Evolutionary conservation across 2,888 invertebrate genomes (phyloP).

Genomic region (Ptychoptera contaminata): DNA sequence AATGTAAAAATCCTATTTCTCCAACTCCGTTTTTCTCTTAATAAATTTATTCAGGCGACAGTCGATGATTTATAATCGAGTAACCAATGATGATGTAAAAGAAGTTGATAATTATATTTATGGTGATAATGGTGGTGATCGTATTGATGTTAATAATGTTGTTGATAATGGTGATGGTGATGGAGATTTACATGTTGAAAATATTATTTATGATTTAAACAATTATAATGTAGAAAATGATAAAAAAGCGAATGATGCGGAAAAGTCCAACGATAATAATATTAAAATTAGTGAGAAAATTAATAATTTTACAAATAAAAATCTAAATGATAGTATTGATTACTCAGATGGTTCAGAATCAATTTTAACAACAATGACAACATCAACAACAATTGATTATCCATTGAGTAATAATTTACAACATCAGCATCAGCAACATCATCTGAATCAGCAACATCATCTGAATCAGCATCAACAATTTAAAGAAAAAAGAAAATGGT

Average conservation of each 20-base stretch:
- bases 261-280: too few relatives aligned
- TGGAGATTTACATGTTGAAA: too few relatives aligned
- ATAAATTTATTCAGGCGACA: too few relatives aligned
- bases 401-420: conserved; percentile 10
- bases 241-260: too few relatives aligned
- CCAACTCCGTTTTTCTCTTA: too few relatives aligned
- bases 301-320: neutral
- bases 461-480: conserved; percentile 18
- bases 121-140: neutral
- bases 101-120: neutral
- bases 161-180: neutral
- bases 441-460: conserved; percentile 16
- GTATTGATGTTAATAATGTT: neutral
- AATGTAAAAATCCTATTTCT: too few relatives aligned
- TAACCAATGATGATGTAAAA: conserved; percentile 22
- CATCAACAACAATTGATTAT: conserved; percentile 16
- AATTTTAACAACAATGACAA: conserved; percentile 18
- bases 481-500: neutral
- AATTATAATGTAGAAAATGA: too few relatives aligned
- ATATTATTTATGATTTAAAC: too few relatives aligned
- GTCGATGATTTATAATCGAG: too few relatives aligned
- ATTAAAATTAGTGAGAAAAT: too few relatives aligned
- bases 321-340: conserved; percentile 17
- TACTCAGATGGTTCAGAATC: conserved; percentile 19
- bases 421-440: conserved; percentile 8